phyloP scores from a whole-genome alignment of 2,888 invertebrate species.

The Pasiphila rectangulata region DNA sequence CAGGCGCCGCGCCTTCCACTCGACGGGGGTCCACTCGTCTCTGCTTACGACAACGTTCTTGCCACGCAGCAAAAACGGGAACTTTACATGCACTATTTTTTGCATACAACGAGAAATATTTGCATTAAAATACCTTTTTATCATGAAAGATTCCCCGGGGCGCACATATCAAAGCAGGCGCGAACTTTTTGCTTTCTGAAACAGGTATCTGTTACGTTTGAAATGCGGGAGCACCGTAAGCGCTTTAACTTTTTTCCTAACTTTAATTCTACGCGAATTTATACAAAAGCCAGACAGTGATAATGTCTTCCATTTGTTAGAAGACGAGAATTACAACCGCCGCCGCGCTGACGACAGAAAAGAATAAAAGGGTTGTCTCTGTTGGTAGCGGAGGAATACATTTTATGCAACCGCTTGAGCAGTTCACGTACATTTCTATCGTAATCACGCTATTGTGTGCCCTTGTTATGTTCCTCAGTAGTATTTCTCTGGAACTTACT shows the following conservation, averaged over 20 bases:
- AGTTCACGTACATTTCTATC: constrained; percentile 50
- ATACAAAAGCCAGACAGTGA: constrained; percentile 71
- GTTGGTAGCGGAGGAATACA: constrained; percentile 65
- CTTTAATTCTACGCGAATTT: constrained; percentile 73
- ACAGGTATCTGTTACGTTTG: constrained; percentile 57
- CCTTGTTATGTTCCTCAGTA: constrained; percentile 35
- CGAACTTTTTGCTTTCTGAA: constrained; percentile 52
- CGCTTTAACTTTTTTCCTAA: constrained; percentile 67
- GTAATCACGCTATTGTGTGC: constrained; percentile 54
- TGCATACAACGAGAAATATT: constrained; percentile 32
- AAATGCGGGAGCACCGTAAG: constrained; percentile 59
- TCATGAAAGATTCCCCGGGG: constrained; percentile 41
- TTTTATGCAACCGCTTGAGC: constrained; percentile 61
- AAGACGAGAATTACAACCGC: constrained; percentile 69
- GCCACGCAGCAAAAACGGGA: constrained; percentile 34
- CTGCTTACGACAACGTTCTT: constrained; percentile 35
- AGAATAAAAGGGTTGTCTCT: constrained; percentile 70
- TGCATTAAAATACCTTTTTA: constrained; percentile 38
- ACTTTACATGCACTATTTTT: constrained; percentile 28
- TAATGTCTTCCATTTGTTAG: constrained; percentile 77
- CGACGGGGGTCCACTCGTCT: constrained; percentile 21
- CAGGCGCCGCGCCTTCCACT: constrained; percentile 37
- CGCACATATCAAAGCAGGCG: constrained; percentile 39
- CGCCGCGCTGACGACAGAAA: constrained; percentile 63
- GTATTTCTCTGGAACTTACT: constrained; percentile 41